Evolutionary conservation across 2,797 vertebrate genomes (phyloP), one percentile per base, ranked within the genome.

Genomic region (Morelia viridis): DNA sequence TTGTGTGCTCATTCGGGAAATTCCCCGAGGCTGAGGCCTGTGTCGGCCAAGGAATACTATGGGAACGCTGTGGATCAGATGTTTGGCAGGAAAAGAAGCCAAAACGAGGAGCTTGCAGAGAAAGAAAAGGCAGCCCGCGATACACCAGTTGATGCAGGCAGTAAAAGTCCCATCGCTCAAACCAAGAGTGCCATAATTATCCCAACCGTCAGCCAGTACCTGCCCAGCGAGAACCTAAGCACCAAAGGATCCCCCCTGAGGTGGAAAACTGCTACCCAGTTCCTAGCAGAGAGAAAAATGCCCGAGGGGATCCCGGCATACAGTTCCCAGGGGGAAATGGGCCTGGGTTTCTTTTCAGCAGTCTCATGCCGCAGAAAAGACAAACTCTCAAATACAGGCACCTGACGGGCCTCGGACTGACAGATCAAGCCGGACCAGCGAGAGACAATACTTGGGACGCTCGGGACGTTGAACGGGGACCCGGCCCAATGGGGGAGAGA

Each of bases 171-270:
- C 84, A 61, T 22, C 65, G 17, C 68, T 22, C 76, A 93, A 31
- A 88, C 88, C 1, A 56, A 56, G 26, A 87, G 80, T 0, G 85
- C 84, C 1, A 84, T 58, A 0, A 41, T 89, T 15, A 86, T 95
- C 15, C 94, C 57, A 62, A 89, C 62, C 56, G 89, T 26, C 50
- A 85, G 17, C 80, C 90, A 17, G 26, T 89, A 93, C 68, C 88
- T 83, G 2, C 92, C 94, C 5, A 92, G 87, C 0, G 8, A 94
- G 90, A 92, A 88, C 1, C 8, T 65, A 13, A 50, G 24, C 0
- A 2, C 41, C 3, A 56, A 90, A 86, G 13, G 17, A 1, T 1
- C 22, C 31, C 3, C 22, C n/a, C 4, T 9, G 5, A 0, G 2
- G 0, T 0, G 12, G 19, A 87, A 61, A 17, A 28, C 9, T 7